Evolutionary conservation across 1,140 invertebrate species (phyloP).

Genomic region (Drosophila neocordata): DNA sequence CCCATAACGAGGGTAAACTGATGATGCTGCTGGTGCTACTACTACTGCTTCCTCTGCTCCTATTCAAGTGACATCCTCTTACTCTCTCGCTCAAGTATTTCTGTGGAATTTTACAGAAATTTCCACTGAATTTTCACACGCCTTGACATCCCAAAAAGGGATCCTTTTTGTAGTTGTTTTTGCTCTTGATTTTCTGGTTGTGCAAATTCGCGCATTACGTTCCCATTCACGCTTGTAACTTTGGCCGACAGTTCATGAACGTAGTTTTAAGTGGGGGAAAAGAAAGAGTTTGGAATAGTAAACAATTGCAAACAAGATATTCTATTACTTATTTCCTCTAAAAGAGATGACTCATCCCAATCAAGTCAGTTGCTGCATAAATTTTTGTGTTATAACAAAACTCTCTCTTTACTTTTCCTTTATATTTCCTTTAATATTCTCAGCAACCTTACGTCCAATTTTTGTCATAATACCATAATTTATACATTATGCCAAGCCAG

Average conservation of each 20-base stretch:
- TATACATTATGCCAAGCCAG: not conserved
- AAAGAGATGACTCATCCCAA: no score
- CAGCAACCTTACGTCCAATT: no score
- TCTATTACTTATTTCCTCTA: no score
- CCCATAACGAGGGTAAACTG: not conserved
- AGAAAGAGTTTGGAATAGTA: no score
- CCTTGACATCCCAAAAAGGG: not conserved
- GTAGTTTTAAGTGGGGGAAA: not conserved
- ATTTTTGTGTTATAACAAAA: no score
- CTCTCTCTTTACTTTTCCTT: no score
- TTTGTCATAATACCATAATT: no score
- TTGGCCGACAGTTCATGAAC: not conserved
- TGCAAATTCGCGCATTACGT: conserved; percentile 46
- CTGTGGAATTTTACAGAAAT: conserved; percentile 2
- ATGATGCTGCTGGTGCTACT: not conserved
- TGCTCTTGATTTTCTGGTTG: conserved; percentile 28
- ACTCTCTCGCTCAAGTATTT: conserved; percentile 9
- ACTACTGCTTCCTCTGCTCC: no score
- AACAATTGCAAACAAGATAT: no score
- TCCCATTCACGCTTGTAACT: conserved; percentile 17
- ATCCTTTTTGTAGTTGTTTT: not conserved
- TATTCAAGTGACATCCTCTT: not conserved
- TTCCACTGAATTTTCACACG: conserved; percentile 25
- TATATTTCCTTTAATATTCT: no score
- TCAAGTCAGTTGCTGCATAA: not conserved